Base-by-base conservation (phyloP, 2,113 vertebrate genomes). In the Chaetura pelagica region DNA sequence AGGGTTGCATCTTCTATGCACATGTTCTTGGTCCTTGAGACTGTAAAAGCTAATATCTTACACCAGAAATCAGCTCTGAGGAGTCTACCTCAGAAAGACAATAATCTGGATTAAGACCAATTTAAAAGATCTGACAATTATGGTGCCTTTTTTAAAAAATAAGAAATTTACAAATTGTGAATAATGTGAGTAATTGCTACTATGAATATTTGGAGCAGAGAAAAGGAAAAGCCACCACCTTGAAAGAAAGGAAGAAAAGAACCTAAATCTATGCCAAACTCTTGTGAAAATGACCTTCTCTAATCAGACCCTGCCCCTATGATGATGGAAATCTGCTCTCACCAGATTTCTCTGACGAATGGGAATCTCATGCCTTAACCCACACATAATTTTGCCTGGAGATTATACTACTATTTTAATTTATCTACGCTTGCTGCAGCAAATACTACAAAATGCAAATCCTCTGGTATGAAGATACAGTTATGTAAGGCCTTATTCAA, bases 381-480 rank as follows among this genome's bases (percentile, higher is more conserved):
- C 92, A 90, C 80, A 79, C 27, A 12, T 46, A 35, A 93, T 87
- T 96, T 93, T 95, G 94, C 85, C 93, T 92, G 83, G 72, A 96
- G 92, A 90, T 94, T 86, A 95, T 55, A 92, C 84, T 54, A 69
- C 86, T 94, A 90, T 96, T 88, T 96, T 86, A 94, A 81, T 89
- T 91, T 91, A 84, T 81, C 93, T 91, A 61, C 83, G 40, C 73
- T 93, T 84, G 57, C 92, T 94, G 72, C 52, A 87, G 80, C 83
- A 94, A 90, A 96, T 90, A 95, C 78, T 94, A 95, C 81, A 62
- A 68, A 90, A 91, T 68, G 73, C 73, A 95, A 87, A 93, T 93
- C 83, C 52, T 93, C 91, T 78, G 64, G 59, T 92, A 84, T 30
- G 73, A 94, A 96, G 93, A 88, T 64, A 88, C 52, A 86, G 88